These are phyloP conservation scores for Orientallactaga sibirica DNA, from an alignment of 2,797 vertebrate species.

Conservation along the genomic window DNA sequence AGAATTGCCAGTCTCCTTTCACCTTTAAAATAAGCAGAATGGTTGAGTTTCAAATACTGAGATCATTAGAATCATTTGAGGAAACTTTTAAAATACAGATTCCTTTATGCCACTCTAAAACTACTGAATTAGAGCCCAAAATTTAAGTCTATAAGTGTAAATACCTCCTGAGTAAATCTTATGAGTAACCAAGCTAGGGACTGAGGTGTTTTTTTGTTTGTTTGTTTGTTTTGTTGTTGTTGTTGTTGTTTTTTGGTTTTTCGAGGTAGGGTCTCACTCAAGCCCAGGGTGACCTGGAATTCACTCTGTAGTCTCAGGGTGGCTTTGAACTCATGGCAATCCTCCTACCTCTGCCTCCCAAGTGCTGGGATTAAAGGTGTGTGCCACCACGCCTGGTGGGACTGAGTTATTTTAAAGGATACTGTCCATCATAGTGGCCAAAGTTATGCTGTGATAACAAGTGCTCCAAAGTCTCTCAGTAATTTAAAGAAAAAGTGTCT, in stretches of 20 bases:
- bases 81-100: not conserved
- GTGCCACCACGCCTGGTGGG: no score
- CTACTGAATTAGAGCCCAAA: conserved; percentile 6
- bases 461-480: not conserved
- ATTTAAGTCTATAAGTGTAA: not conserved
- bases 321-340: no score
- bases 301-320: no score
- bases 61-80: not conserved
- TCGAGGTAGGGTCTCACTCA: no score
- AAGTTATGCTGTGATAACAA: not conserved
- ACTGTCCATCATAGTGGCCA: not conserved
- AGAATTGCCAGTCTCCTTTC: conserved; percentile 12
- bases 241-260: no score
- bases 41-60: conserved; percentile 26
- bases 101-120: not conserved
- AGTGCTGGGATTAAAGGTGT: no score
- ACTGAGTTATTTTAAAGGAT: conserved; percentile 43
- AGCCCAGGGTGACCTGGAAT: no score
- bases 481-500: not conserved
- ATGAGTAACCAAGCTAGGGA: not conserved
- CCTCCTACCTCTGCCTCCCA: no score
- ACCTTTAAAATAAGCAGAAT: conserved; percentile 67
- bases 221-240: no score
- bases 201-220: no score
- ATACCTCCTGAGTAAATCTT: not conserved